Evolutionary conservation across 2,888 invertebrate species (phyloP).

Genomic region (Acanthosepion esculentum): DNA sequence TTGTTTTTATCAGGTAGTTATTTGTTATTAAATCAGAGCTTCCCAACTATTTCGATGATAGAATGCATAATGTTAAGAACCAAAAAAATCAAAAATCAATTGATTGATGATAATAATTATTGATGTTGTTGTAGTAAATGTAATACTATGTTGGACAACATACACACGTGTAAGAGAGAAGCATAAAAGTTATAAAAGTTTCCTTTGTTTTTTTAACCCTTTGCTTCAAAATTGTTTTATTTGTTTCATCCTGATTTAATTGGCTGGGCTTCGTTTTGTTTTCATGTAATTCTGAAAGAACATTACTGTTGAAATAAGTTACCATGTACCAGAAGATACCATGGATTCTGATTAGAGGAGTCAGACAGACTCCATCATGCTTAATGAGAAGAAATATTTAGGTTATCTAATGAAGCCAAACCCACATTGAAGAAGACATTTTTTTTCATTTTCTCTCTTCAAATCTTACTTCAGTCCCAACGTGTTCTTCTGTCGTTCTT

Average conservation of each 20-base stretch:
- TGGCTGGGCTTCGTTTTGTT: neutral
- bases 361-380: neutral
- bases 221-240: no score
- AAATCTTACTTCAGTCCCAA: no score
- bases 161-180: neutral
- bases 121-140: neutral
- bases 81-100: neutral
- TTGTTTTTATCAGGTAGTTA: neutral
- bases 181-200: neutral
- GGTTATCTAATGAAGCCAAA: no score
- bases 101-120: neutral
- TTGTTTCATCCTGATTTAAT: no score
- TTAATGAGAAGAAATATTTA: neutral
- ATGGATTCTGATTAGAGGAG: no score
- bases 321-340: no score
- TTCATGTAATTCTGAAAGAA: neutral
- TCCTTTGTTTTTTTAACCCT: neutral
- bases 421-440: no score
- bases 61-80: neutral
- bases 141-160: neutral
- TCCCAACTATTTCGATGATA: neutral
- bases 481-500: no score
- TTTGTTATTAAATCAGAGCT: neutral
- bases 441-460: no score
- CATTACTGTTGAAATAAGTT: neutral